phyloP scores from a whole-genome alignment of 1,140 invertebrate species.

The Hyles euphorbiae region DNA sequence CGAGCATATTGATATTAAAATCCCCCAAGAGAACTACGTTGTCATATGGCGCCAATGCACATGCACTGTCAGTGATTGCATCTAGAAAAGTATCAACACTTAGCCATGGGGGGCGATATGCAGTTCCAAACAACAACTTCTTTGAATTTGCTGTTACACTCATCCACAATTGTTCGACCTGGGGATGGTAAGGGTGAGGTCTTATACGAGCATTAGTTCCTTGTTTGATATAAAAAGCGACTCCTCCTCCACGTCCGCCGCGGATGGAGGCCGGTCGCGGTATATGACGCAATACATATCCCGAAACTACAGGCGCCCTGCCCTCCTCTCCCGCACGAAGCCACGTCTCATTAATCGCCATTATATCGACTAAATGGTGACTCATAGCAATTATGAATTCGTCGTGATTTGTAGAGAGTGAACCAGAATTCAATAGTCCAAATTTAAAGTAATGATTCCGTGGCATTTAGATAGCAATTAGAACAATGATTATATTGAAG shows the following conservation, averaged over 20 bases:
- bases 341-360: constrained; percentile 7
- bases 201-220: constrained; percentile 2
- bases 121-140: constrained; percentile 3
- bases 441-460: constrained; percentile 6
- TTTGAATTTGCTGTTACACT: background rate
- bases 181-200: background rate
- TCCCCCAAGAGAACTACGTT: too few relatives aligned
- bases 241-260: constrained; percentile 7
- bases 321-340: constrained; percentile 10
- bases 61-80: constrained; percentile 8
- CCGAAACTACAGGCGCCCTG: constrained; percentile 6
- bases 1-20: constrained; percentile 4
- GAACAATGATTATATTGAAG: too few relatives aligned
- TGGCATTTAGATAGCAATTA: too few relatives aligned
- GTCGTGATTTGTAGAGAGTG: too few relatives aligned
- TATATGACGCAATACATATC: constrained; percentile 6
- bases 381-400: too few relatives aligned
- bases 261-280: constrained; percentile 4
- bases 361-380: too few relatives aligned
- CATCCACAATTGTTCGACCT: constrained; percentile 11
- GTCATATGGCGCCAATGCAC: background rate
- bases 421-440: constrained; percentile 14
- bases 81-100: background rate
- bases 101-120: background rate
- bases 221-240: constrained; percentile 10